phyloP scores from a whole-genome alignment of 2,888 invertebrate species.

The Campoplex nolae region DNA sequence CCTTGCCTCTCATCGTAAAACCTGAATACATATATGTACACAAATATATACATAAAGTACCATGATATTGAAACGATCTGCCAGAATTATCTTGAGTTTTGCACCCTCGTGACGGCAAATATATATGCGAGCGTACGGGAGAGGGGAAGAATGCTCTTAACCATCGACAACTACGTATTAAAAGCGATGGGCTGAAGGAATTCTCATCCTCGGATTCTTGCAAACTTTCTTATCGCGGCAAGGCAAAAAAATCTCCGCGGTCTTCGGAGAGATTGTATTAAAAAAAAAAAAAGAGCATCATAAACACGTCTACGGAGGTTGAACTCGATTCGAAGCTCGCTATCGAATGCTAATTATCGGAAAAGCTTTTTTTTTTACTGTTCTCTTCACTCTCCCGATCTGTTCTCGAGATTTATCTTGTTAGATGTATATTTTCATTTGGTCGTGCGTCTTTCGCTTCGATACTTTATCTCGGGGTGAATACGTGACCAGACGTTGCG shows the following conservation, averaged over 20 bases:
- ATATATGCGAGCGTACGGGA: neutral
- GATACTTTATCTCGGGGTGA: conserved; percentile 50
- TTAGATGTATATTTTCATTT: conserved; percentile 46
- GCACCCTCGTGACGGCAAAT: conserved; percentile 45
- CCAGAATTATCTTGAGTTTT: conserved; percentile 57
- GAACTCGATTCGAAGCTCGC: conserved; percentile 18
- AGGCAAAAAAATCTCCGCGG: conserved; percentile 26
- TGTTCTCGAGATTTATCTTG: conserved; percentile 37
- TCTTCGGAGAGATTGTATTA: conserved; percentile 33
- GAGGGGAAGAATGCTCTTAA: neutral
- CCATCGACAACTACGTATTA: conserved; percentile 44
- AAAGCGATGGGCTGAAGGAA: conserved; percentile 28
- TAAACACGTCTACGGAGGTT: conserved; percentile 28
- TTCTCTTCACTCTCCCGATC: neutral
- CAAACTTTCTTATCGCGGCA: conserved; percentile 42
- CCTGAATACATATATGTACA: conserved; percentile 1
- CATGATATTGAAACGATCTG: conserved; percentile 62
- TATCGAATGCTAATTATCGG: conserved; percentile 60
- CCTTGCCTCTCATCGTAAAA: conserved; percentile 75
- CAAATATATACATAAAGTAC: conserved; percentile 11
- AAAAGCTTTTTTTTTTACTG: conserved; percentile 45
- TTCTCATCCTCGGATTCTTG: conserved; percentile 24
- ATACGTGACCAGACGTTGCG: conserved; percentile 55
- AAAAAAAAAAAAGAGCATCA: conserved; percentile 16
- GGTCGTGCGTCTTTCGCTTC: conserved; percentile 14